phyloP scores from a whole-genome alignment of 1,140 invertebrate genomes.

The Nasonia longicornis region DNA sequence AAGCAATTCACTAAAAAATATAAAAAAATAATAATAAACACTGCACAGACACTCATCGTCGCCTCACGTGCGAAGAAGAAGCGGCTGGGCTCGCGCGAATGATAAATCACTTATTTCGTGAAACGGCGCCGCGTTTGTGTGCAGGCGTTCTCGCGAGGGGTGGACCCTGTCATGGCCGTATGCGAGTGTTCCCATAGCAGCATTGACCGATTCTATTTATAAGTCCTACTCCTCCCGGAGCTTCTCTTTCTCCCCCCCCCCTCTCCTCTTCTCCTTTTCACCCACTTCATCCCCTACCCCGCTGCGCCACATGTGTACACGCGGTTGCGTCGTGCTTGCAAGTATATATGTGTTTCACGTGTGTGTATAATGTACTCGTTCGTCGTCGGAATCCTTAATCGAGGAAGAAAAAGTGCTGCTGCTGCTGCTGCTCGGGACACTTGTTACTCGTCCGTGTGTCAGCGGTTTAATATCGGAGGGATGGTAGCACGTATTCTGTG shows the following conservation, averaged over 20 bases:
- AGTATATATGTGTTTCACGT: neutral
- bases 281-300: neutral
- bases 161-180: constrained; percentile 33
- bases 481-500: neutral
- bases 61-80: neutral
- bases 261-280: neutral
- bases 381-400: neutral
- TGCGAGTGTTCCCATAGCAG: constrained; percentile 64
- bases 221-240: constrained; percentile 49
- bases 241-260: neutral
- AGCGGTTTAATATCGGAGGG: neutral
- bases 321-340: neutral
- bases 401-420: neutral
- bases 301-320: neutral
- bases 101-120: constrained; percentile 37
- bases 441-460: neutral
- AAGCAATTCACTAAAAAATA: too few species aligned
- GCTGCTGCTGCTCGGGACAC: neutral
- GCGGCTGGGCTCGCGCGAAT: neutral
- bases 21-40: too few species aligned
- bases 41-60: neutral
- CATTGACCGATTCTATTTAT: constrained; percentile 68
- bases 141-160: constrained; percentile 1
- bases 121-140: neutral
- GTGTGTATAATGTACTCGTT: too few species aligned